These are phyloP conservation scores for Drosophila colorata DNA, from an alignment of 2,888 invertebrate species.

Conservation along the genomic window DNA sequence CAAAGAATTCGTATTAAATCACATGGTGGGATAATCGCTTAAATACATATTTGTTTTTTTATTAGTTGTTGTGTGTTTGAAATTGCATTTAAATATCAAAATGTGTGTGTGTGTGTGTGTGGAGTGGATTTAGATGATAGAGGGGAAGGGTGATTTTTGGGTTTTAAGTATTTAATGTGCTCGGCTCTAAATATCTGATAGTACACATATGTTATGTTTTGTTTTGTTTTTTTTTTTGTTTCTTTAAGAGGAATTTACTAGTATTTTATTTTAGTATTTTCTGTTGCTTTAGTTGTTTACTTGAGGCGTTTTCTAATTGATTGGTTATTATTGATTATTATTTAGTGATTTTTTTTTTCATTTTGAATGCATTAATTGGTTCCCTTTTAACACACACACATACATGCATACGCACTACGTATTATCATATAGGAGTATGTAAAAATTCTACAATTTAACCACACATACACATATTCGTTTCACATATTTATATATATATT, in stretches of 20 bases:
- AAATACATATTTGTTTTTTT: conserved; percentile 36
- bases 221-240: conserved; percentile 6
- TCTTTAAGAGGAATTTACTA: conserved; percentile 40
- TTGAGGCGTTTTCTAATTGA: conserved; percentile 71
- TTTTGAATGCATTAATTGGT: conserved; percentile 70
- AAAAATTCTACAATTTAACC: conserved; percentile 66
- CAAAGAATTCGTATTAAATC: conserved; percentile 51
- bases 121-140: neutral
- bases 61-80: conserved; percentile 17
- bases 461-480: conserved; percentile 42
- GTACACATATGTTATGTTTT: conserved; percentile 24
- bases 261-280: conserved; percentile 13
- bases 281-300: conserved; percentile 22
- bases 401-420: conserved; percentile 29
- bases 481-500: conserved; percentile 19
- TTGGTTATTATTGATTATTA: conserved; percentile 41
- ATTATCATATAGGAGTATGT: conserved; percentile 57
- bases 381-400: conserved; percentile 71
- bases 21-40: conserved; percentile 83
- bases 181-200: conserved; percentile 44
- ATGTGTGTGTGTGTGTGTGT: conserved; percentile 13
- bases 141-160: conserved; percentile 1
- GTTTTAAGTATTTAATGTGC: conserved; percentile 31
- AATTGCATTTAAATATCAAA: conserved; percentile 30
- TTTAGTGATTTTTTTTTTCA: conserved; percentile 5